A percentile compares a stretch with the other conserved stretches of the same genome.
These are phyloP conservation scores for Catharus minimus DNA, from an alignment of 2,113 vertebrate species.

Conservation along the genomic window DNA sequence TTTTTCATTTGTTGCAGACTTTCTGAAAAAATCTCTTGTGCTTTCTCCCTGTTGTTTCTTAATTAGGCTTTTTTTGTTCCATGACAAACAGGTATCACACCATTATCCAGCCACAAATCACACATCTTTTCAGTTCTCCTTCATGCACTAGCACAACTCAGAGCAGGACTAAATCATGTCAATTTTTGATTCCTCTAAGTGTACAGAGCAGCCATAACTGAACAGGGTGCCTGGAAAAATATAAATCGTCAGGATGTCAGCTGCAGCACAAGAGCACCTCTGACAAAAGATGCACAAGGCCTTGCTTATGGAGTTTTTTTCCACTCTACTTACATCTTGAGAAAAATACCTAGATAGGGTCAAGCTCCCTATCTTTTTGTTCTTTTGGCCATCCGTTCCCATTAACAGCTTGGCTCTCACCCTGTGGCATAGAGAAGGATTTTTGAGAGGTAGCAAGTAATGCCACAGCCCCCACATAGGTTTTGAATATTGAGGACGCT, in stretches of 20 bases:
- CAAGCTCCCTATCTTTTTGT: neutral
- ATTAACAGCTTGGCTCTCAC: neutral
- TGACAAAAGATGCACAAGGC: neutral
- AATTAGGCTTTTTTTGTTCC: constrained; percentile 43
- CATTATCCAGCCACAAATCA: constrained; percentile 23
- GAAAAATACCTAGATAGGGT: neutral
- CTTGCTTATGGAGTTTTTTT: neutral
- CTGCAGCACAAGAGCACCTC: neutral
- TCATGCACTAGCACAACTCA: neutral
- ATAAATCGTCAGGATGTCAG: neutral
- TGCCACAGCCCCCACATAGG: neutral
- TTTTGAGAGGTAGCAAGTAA: neutral
- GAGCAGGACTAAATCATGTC: neutral
- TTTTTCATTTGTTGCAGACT: neutral
- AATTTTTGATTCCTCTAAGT: neutral
- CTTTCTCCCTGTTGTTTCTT: constrained; percentile 35
- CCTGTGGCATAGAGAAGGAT: neutral
- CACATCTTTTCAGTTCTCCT: constrained; percentile 1
- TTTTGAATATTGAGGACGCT: neutral
- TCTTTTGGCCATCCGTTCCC: neutral
- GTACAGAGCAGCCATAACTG: neutral
- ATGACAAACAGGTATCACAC: constrained; percentile 30
- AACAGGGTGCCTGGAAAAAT: neutral
- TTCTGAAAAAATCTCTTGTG: constrained; percentile 5
- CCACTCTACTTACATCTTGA: neutral